These are phyloP conservation scores for Anarsia innoxiella DNA, from an alignment of 2,888 invertebrate species.

Conservation along the genomic window DNA sequence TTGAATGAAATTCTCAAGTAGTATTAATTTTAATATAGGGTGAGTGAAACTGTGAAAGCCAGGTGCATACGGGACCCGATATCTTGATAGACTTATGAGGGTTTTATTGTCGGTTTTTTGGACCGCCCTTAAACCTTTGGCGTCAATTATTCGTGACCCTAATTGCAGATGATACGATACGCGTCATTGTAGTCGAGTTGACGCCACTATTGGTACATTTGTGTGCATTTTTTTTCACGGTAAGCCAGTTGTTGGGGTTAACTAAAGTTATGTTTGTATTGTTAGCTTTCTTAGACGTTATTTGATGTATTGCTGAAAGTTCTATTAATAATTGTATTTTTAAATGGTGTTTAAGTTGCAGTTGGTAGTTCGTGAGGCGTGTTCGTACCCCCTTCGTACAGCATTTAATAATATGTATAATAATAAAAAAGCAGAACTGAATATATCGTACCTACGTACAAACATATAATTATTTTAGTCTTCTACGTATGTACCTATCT, in stretches of 20 bases:
- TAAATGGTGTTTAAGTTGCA: background rate
- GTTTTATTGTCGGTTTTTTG: constrained; percentile 58
- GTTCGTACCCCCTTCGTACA: too few species aligned
- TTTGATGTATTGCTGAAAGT: too few species aligned
- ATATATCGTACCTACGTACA: too few species aligned
- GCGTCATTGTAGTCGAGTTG: constrained; percentile 55
- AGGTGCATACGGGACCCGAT: constrained; percentile 62
- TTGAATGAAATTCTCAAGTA: constrained; percentile 56
- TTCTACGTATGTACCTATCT: too few species aligned
- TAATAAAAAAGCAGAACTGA: too few species aligned
- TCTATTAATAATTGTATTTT: constrained; percentile 21
- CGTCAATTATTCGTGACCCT: constrained; percentile 72
- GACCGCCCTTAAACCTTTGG: constrained; percentile 61
- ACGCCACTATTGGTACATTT: constrained; percentile 61
- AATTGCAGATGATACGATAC: constrained; percentile 73
- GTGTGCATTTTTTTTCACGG: constrained; percentile 39
- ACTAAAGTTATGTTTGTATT: constrained; percentile 41
- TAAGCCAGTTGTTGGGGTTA: constrained; percentile 43
- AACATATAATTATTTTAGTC: too few species aligned
- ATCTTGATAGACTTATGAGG: constrained; percentile 68
- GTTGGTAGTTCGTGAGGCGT: too few species aligned
- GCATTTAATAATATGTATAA: too few species aligned
- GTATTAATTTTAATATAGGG: constrained; percentile 24
- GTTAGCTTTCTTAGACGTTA: constrained; percentile 38
- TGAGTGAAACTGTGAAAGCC: constrained; percentile 43